phyloP scores from a whole-genome alignment of 2,797 vertebrate species.

The Gymnodraco acuticeps region DNA sequence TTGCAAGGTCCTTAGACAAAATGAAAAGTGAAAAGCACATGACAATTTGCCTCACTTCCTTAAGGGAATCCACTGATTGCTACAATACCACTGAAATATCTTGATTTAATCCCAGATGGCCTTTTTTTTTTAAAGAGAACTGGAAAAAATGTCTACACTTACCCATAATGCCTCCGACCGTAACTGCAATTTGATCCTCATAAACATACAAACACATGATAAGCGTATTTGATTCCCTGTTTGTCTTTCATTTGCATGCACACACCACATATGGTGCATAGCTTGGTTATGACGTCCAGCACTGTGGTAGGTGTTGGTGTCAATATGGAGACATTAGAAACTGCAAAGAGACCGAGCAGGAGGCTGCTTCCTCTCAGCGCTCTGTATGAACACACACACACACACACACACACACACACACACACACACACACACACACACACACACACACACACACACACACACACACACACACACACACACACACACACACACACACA shows the following conservation, averaged over 20 bases:
- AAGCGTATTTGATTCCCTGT: neutral
- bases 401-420: too few species aligned
- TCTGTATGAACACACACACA: neutral
- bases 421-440: too few species aligned
- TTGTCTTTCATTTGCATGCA: neutral
- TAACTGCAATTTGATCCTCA: neutral
- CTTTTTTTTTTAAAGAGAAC: neutral
- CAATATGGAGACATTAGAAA: constrained; percentile 53
- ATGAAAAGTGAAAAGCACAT: neutral
- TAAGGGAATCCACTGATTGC: neutral
- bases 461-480: neutral
- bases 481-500: too few species aligned
- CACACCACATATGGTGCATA: constrained; percentile 26
- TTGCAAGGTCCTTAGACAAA: constrained; percentile 6
- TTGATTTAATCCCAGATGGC: neutral
- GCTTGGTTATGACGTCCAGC: constrained; percentile 7
- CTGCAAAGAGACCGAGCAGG: constrained; percentile 50
- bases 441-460: too few species aligned
- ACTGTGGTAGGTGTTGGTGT: constrained; percentile 46
- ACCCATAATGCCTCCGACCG: neutral
- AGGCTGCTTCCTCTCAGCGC: constrained; percentile 6
- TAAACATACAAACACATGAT: neutral
- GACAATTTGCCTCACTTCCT: neutral
- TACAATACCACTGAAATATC: neutral
- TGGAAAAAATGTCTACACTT: neutral